Evolutionary conservation across 2,797 vertebrate genomes (phyloP).

Genomic region (Semaprochilodus insignis): DNA sequence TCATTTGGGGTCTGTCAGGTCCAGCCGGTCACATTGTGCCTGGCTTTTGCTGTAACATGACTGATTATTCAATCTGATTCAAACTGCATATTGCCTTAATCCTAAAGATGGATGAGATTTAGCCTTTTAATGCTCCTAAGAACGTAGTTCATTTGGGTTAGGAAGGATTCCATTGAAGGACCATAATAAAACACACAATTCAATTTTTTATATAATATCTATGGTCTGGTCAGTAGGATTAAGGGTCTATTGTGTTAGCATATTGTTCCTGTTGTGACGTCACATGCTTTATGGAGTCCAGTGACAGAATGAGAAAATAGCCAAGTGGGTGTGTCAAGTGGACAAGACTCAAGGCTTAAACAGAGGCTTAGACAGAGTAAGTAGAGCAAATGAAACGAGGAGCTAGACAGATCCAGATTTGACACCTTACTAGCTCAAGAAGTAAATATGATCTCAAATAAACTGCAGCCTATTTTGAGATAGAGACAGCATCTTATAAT

Average conservation of each 20-base stretch:
- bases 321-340: slow-evolving; percentile 10
- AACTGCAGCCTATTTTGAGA: neutral
- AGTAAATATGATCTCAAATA: neutral
- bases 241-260: slow-evolving; percentile 48
- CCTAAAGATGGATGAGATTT: slow-evolving; percentile 63
- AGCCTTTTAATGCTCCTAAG: slow-evolving; percentile 63
- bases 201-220: slow-evolving; percentile 52
- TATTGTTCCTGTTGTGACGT: slow-evolving; percentile 49
- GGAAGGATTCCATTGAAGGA: slow-evolving; percentile 43
- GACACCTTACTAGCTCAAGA: too few relatives aligned
- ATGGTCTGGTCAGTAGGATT: slow-evolving; percentile 53
- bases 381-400: neutral
- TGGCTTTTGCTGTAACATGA: slow-evolving; percentile 55
- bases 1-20: slow-evolving; percentile 58
- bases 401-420: neutral
- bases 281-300: slow-evolving; percentile 10
- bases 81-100: slow-evolving; percentile 64
- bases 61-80: slow-evolving; percentile 64
- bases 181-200: slow-evolving; percentile 40
- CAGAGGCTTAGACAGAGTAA: neutral
- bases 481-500: neutral
- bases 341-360: neutral
- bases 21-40: slow-evolving; percentile 56
- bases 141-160: slow-evolving; percentile 58
- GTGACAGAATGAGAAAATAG: slow-evolving; percentile 25